Base-by-base conservation (phyloP, 2,888 invertebrate species). In the Drosophila gaucha region DNA sequence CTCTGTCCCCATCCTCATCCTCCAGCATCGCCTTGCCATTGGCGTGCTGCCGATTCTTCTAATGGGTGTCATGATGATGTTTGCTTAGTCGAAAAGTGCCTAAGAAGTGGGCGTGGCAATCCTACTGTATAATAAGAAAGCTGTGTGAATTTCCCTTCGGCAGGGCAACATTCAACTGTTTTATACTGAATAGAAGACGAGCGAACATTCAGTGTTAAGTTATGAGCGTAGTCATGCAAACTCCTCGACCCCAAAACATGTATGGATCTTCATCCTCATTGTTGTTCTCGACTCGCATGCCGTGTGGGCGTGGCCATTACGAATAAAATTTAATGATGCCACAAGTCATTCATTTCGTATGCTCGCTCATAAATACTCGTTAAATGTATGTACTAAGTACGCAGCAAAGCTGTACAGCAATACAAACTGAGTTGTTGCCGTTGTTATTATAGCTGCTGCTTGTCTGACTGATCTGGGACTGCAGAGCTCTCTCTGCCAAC, bases 11-110 rank as follows among this genome's bases (percentile, higher is more conserved):
- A 52, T 35, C 31, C 8, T 6, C 18, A 16, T 8, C 12, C 31
- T 6, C 20, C 22, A 2, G 6, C 47, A 1, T 24, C 49, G 31
- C 36, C 47, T 28, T 16, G 59, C 58, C 50, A 47, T 14, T 33
- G 60, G 28, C 54, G 14, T 46, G 49, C 49, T 55, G 74, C 41
- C 74, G 66, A 80, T 79, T 74, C 60, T 62, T 51, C 26, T 77
- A 83, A 83, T 86, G 77, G 86, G 86, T 80, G 86, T 77, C 77
- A 83, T 77, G 68, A 83, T 77, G 68, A 74, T 74, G 86, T 83
- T 86, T 83, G 74, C 63, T 79, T 77, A 73, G 72, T 69, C 70
- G 52, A 49, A 62, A 78, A 71, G 64, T 75, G 62, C 70, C 54
- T 47, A 41, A 55, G 62, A 47, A 60, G 41, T 47, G 44, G 54